Conservation (phyloP, 2,113 vertebrate species). For the Patagioenas fasciata region DNA sequence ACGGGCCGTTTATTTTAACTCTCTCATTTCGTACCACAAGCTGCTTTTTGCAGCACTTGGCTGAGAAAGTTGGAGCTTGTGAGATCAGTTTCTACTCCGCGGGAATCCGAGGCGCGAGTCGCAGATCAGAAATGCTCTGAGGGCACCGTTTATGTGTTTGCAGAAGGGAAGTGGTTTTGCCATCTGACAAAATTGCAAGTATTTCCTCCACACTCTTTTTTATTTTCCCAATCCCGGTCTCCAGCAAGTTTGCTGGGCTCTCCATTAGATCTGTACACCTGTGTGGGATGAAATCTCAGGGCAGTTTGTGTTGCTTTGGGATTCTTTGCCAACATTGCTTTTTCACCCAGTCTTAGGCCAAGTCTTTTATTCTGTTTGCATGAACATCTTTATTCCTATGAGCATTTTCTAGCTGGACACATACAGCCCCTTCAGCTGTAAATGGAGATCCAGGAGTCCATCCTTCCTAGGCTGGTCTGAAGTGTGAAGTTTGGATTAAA, state of each 20-base stretch:
- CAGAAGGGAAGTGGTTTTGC: background rate
- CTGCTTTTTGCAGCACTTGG: background rate
- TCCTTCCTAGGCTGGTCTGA: background rate
- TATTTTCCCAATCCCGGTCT: accelerated
- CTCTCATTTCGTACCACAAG: background rate
- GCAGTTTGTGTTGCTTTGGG: background rate
- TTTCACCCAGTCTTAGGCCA: background rate
- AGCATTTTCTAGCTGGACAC: background rate
- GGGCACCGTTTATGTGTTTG: background rate
- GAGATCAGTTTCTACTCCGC: background rate
- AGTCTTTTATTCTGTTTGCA: background rate
- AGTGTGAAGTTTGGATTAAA: background rate
- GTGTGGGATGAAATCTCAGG: background rate
- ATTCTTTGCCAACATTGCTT: background rate
- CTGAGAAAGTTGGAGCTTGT: background rate
- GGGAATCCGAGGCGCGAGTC: accelerated
- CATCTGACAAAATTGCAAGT: background rate
- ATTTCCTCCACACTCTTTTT: background rate
- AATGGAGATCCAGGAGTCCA: background rate
- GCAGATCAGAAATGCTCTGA: background rate
- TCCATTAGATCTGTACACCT: background rate
- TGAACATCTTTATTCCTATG: background rate
- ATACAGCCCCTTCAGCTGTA: background rate
- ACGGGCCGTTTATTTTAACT: accelerated
- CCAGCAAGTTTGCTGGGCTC: background rate